Evolutionary conservation across 1,140 invertebrate species (phyloP).

Genomic region (Temnothorax longispinosus): DNA sequence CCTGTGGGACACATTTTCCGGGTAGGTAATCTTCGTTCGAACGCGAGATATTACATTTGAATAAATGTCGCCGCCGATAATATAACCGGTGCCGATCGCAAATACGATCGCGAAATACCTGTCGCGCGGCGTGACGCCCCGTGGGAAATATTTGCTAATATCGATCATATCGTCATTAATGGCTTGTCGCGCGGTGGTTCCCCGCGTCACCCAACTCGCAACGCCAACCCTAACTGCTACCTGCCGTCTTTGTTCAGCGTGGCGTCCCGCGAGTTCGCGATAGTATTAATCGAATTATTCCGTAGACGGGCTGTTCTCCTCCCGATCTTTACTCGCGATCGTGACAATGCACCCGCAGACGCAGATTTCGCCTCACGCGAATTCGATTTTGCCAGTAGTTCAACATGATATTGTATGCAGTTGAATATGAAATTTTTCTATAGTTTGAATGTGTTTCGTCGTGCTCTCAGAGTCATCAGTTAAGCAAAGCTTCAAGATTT

Average conservation of each 20-base stretch:
- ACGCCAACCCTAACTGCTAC: slow-evolving; percentile 30
- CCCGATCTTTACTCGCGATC: slow-evolving; percentile 12
- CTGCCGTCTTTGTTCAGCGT: slow-evolving; percentile 42
- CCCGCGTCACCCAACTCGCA: slow-evolving; percentile 50
- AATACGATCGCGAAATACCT: slow-evolving; percentile 77
- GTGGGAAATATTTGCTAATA: slow-evolving; percentile 84
- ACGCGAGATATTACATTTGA: slow-evolving; percentile 86
- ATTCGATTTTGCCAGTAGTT: background rate
- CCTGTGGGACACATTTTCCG: slow-evolving; percentile 83
- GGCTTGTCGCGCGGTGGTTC: slow-evolving; percentile 69
- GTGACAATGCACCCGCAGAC: background rate
- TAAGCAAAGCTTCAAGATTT: background rate
- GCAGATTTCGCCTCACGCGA: background rate
- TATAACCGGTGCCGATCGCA: slow-evolving; percentile 73
- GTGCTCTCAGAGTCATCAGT: background rate
- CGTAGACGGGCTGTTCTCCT: slow-evolving; percentile 9
- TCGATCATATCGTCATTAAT: slow-evolving; percentile 84
- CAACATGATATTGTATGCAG: background rate
- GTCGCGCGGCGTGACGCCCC: slow-evolving; percentile 77
- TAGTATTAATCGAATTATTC: slow-evolving; percentile 49
- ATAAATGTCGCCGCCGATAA: slow-evolving; percentile 84
- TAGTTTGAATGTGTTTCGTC: background rate
- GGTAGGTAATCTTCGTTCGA: slow-evolving; percentile 82
- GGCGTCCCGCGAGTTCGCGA: slow-evolving; percentile 32
- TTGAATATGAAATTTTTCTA: background rate